Base-by-base conservation (phyloP, 2,888 invertebrate species). In the Tetrapedia diversipes region DNA sequence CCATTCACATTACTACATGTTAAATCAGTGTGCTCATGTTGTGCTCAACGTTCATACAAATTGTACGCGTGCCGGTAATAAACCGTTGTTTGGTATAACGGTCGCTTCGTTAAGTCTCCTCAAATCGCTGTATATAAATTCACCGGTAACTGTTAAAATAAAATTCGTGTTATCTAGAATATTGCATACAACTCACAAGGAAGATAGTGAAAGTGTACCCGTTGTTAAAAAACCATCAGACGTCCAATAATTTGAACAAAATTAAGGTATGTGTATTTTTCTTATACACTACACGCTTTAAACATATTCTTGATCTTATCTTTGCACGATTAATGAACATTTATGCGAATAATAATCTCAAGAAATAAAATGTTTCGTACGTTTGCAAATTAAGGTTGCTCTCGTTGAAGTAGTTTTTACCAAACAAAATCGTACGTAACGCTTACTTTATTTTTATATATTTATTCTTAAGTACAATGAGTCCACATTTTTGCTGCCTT, bases 21-120 rank as follows among this genome's bases (percentile, higher is more conserved):
- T 49, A 29, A 49, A 34, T 63, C 66, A 54, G 49, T 54, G 66
- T 57, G 64, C 43, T 73, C 59, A 53, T 66, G 74, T 65, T 79
- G 79, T 66, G 59, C 69, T 63, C 29, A 74, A 79, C 74, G 69
- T 72, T 77, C 71, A 51, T 56, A 70, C 74, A 60, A 71, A 67
- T 79, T 67, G 74, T 54, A 69, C 61, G 75, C 73, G 77, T 80
- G 73, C 81, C 81, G 82, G 81, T 75, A 77, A 73, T 75, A 79
- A 77, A 59, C 66, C 61, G 79, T 79, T 76, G 76, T 80, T 72
- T 67, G 72, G 70, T 51, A 61, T 81, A 82, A 82, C 82, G 82
- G 82, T 81, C 79, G 51, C 60, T 69, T 53, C 43, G 47, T 43
- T 60, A 51, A 37, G 56, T 73, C 64, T 61, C 37, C 57, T 14